Evolutionary conservation across 2,113 vertebrate species (phyloP).

Genomic region (Gymnarchus niloticus): DNA sequence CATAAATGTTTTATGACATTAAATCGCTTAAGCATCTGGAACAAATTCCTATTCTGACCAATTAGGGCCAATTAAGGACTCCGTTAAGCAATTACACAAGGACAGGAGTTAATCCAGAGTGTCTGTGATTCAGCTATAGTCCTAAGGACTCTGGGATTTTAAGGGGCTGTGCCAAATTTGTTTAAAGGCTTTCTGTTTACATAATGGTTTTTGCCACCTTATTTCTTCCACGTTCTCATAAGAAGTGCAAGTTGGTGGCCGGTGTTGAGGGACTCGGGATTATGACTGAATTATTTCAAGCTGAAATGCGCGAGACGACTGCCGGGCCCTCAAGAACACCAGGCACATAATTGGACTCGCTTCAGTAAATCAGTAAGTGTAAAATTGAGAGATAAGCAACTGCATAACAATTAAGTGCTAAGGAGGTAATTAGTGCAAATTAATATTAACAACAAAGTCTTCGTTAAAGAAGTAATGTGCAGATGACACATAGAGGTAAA

Average conservation of each 20-base stretch:
- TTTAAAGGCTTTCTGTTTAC: neutral
- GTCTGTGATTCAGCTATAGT: neutral
- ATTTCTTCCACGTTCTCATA: neutral
- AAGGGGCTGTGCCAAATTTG: neutral
- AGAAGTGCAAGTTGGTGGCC: neutral
- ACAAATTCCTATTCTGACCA: constrained; percentile 14
- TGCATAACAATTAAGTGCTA: neutral
- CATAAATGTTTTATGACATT: constrained; percentile 23
- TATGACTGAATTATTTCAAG: neutral
- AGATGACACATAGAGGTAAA: neutral
- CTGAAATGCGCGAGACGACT: neutral
- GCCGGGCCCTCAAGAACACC: neutral
- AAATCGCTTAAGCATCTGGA: constrained; percentile 11
- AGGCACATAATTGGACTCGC: neutral
- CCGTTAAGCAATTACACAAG: constrained; percentile 11
- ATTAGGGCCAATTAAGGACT: constrained; percentile 18
- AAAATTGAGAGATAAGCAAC: neutral
- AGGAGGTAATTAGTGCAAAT: neutral
- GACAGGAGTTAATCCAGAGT: constrained; percentile 13
- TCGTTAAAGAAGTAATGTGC: neutral
- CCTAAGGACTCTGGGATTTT: neutral
- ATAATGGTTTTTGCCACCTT: too few relatives aligned
- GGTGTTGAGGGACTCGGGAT: neutral
- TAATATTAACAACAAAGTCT: neutral
- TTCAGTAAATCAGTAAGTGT: neutral